Evolutionary conservation across 2,797 vertebrate genomes (phyloP).

Genomic region (Champsocephalus esox): DNA sequence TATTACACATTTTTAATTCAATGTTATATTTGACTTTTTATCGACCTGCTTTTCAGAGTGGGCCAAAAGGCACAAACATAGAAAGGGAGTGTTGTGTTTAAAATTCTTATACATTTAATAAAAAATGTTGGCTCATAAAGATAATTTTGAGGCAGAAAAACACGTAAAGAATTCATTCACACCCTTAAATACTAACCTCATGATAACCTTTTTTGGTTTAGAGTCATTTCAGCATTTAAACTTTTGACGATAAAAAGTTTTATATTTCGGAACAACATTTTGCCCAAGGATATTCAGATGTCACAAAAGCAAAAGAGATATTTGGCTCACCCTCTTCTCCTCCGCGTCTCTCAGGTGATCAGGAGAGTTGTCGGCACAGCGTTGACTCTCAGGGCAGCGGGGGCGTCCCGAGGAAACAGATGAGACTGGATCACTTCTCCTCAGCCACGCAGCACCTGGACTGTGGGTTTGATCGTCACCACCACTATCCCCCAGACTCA

Average conservation of each 20-base stretch:
- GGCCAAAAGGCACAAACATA: slow-evolving; percentile 10
- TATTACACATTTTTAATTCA: not conserved
- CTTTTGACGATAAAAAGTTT: not conserved
- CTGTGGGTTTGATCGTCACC: slow-evolving; percentile 91
- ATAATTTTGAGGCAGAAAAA: slow-evolving; percentile 1
- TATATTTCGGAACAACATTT: not conserved
- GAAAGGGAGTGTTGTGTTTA: not conserved
- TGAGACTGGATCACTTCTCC: slow-evolving; percentile 88
- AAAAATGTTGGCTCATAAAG: slow-evolving; percentile 3
- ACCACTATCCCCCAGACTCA: slow-evolving; percentile 87
- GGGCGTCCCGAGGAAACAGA: slow-evolving; percentile 87
- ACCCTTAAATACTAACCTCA: not conserved
- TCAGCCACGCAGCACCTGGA: slow-evolving; percentile 87
- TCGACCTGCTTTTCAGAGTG: not conserved
- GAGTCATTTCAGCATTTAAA: not conserved
- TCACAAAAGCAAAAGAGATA: not conserved
- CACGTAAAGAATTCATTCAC: not conserved
- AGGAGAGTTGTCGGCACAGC: slow-evolving; percentile 91
- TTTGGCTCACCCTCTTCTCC: not conserved
- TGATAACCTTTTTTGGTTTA: not conserved
- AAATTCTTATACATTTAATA: not conserved
- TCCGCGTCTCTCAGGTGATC: slow-evolving; percentile 84
- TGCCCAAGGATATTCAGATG: not conserved
- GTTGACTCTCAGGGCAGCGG: slow-evolving; percentile 90
- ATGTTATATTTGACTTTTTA: slow-evolving; percentile 11